A percentile compares a stretch with the other conserved stretches of the same genome.
Evolutionary conservation across 2,797 vertebrate species (phyloP).

Genomic region (Cirrhinus mrigala): DNA sequence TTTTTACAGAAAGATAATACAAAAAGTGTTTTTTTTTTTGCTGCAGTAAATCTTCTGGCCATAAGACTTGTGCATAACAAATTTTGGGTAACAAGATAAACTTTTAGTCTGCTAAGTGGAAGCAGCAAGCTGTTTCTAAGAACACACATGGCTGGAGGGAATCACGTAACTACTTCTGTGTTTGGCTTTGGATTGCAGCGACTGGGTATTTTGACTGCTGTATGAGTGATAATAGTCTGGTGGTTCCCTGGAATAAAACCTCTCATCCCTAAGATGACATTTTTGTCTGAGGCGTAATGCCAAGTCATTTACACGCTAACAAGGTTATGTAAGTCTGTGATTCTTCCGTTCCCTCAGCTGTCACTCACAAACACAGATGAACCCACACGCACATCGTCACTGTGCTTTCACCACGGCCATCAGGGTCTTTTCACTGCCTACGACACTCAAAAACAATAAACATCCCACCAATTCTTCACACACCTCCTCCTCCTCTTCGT

Average conservation of each 20-base stretch:
- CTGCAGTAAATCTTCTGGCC: background rate
- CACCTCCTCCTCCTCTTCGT: constrained; percentile 27
- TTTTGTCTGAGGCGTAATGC: constrained; percentile 1
- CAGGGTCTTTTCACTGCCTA: constrained; percentile 30
- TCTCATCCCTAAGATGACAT: constrained; percentile 20
- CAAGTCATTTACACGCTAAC: constrained; percentile 26
- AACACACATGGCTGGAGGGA: background rate
- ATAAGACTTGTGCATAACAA: background rate
- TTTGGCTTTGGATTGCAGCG: background rate
- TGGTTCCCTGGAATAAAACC: constrained; percentile 14
- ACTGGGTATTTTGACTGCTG: background rate
- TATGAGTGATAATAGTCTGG: constrained; percentile 6
- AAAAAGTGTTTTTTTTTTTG: background rate
- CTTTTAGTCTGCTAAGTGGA: background rate
- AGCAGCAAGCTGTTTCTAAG: constrained; percentile 16
- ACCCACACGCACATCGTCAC: background rate
- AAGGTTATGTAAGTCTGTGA: constrained; percentile 21
- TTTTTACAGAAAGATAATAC: background rate
- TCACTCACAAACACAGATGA: constrained; percentile 7
- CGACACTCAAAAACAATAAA: constrained; percentile 43
- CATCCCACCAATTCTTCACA: constrained; percentile 20
- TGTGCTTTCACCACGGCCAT: background rate
- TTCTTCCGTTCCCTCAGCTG: background rate
- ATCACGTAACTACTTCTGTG: constrained; percentile 9
- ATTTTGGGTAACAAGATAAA: constrained; percentile 19